Base-by-base conservation (phyloP, 2,888 invertebrate species). In the Ophion ellenae region DNA sequence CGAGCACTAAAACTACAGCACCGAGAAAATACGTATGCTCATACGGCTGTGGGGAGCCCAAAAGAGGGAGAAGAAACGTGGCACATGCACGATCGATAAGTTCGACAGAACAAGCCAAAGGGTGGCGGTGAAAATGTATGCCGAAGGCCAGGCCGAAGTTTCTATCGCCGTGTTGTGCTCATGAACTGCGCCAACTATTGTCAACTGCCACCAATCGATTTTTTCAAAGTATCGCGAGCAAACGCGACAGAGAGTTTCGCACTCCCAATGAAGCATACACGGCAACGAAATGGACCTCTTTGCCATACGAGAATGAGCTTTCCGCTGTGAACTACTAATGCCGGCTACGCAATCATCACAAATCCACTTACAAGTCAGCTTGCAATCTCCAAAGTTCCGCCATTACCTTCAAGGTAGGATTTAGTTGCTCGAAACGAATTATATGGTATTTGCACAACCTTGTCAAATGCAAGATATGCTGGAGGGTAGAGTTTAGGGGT, bases 71-170 rank as follows among this genome's bases (percentile, higher is more conserved):
- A 73, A 53, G 47, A 45, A 75, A 24, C 47, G 20, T 59, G 47
- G 9, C 36, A 57, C 24, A 17, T n/a, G 47, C 64, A n/a, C 45
- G 82, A 77, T 82, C 76, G 82, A 77, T 82, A 77, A 28, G 28
- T 78, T 74, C 20, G 20, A n/a, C 17, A 63, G 32, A 57, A 64
- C 53, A 53, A 63, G 47, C 6, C 17, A 63, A 63, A 53, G 53
- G 47, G 61, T 70, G 24, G 28, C 20, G 53, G 9, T 32, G 11
- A 63, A 71, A 76, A 63, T 32, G 45, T 64, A 61, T 61, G n/a
- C 63, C 28, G 69, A 64, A 20, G 45, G 64, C 57, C 47, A 20
- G 53, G 73, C 28, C 36, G 63, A 77, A 73, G 17, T 81, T 84
- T 77, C 71, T 63, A 47, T 73, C 28, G 67, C 53, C 32, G 76